Evolutionary conservation across 1,140 invertebrate genomes (phyloP), one percentile per base, ranked within the genome.

Genomic region (Drosophila setifemur): DNA sequence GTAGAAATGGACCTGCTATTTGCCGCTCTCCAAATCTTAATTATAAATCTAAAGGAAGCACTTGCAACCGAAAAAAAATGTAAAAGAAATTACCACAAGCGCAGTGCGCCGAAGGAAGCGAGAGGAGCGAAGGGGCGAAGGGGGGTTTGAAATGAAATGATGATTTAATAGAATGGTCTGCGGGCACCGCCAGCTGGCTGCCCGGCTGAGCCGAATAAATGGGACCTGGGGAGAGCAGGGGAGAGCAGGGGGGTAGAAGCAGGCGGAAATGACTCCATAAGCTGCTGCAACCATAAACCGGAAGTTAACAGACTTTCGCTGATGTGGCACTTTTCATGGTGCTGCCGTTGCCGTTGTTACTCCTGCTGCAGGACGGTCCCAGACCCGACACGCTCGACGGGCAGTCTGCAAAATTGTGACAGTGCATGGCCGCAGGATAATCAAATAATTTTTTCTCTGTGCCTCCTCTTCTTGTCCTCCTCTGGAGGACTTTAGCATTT

Each of bases 1-100:
- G 33, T 16, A 37, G 14, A 50, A 68, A 49, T 44, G 64, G 39
- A 70, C 73, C 75, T n/a, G 37, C 66, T 70, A 58, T 78, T 87
- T 72, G 76, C 77, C 82, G 73, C 83, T 78, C 78, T 82, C 83
- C 83, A 82, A 87, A 87, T 87, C 83, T 87, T 87, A 87, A 87
- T 87, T 87, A 87, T 87, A 87, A 87, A 87, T 87, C 83, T 88
- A 88, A 71, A 88, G 83, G 83, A 88, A 87, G 83, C 82, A 86
- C 81, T 86, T 86, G 76, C 58, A 81, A 70, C 45, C 67, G 16
- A 70, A 44, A 70, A 44, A 68, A 45, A 47, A 40, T 26, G 50
- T 37, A 26, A 40, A 55, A 55, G 25, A 69, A 76, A 74, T 85
- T 74, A 79, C 74, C 69, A 60, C 69, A 74, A 78, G 79, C 70